Evolutionary conservation across 23 tunicate species (phyloP).

Genomic region (Trididemnum miniatum): DNA sequence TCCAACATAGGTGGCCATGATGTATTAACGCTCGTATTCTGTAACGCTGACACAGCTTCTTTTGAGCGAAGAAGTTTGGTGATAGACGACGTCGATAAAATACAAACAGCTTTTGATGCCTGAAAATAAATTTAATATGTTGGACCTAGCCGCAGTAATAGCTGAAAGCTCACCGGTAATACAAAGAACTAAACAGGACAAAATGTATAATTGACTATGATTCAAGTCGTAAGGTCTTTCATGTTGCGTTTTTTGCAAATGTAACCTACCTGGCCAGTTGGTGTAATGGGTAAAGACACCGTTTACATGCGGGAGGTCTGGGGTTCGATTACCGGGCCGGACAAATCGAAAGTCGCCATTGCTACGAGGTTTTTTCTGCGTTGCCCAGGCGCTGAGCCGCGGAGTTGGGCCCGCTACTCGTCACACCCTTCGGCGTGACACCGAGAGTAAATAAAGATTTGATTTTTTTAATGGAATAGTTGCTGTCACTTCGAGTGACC

Average conservation of each 20-base stretch:
- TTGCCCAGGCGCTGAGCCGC: background rate
- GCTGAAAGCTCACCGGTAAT: no score
- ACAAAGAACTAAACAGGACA: no score
- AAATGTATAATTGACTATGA: no score
- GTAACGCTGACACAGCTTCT: slow-evolving; percentile 52
- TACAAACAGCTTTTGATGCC: slow-evolving; percentile 77
- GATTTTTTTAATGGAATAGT: no score
- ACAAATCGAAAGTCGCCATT: background rate
- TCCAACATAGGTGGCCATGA: slow-evolving; percentile 85
- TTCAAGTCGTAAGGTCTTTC: no score
- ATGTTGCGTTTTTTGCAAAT: no score
- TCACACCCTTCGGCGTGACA: no score
- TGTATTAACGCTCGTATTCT: background rate
- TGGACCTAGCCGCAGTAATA: no score
- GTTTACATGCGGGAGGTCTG: background rate
- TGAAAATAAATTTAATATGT: slow-evolving; percentile 5
- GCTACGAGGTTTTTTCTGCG: background rate
- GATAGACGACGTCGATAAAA: slow-evolving; percentile 47
- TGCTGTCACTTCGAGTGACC: no score
- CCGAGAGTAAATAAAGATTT: no score
- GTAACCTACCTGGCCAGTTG: no score
- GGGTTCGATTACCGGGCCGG: background rate
- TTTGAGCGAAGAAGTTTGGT: slow-evolving; percentile 68
- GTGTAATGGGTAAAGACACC: no score
- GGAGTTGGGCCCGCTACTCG: background rate